Conservation (phyloP, 2,797 vertebrate species). For the Oryzias dopingdopingensis region DNA sequence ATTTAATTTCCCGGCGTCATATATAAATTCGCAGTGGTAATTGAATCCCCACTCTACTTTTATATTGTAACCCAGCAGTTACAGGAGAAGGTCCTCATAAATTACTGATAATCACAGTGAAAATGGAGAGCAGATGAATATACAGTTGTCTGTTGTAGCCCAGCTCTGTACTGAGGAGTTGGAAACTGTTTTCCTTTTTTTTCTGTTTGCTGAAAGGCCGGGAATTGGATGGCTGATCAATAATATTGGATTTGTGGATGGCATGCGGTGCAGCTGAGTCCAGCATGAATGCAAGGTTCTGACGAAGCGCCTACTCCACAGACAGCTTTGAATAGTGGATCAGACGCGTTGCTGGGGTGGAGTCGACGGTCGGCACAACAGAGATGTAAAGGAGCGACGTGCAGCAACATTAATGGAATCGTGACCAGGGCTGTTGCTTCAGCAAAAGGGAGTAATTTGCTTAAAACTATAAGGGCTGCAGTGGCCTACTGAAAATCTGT, state of each 20-base stretch:
- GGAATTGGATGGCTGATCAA: slow-evolving; percentile 76
- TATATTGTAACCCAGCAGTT: slow-evolving; percentile 55
- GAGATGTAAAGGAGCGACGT: slow-evolving; percentile 44
- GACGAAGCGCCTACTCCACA: slow-evolving; percentile 53
- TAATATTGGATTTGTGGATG: slow-evolving; percentile 74
- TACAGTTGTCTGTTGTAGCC: slow-evolving; percentile 42
- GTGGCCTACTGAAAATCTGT: slow-evolving; percentile 56
- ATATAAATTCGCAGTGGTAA: slow-evolving; percentile 73
- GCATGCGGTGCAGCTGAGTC: slow-evolving; percentile 70
- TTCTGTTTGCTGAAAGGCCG: slow-evolving; percentile 68
- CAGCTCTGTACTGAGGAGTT: slow-evolving; percentile 42
- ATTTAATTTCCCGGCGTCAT: slow-evolving; percentile 75
- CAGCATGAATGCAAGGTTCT: slow-evolving; percentile 70
- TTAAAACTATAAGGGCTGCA: slow-evolving; percentile 43
- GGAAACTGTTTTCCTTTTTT: slow-evolving; percentile 52
- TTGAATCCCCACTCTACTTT: slow-evolving; percentile 70
- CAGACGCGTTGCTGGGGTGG: slow-evolving; percentile 53
- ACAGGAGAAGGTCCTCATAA: slow-evolving; percentile 60
- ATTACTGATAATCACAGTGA: slow-evolving; percentile 46
- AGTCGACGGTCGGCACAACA: slow-evolving; percentile 42
- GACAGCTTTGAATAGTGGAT: slow-evolving; percentile 57
- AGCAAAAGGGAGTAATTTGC: slow-evolving; percentile 48
- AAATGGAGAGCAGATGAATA: slow-evolving; percentile 45
- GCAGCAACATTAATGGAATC: slow-evolving; percentile 48
- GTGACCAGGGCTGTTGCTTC: slow-evolving; percentile 36